Evolutionary conservation across 2,888 invertebrate species (phyloP).

Genomic region (Dasysyrphus albostriatus): DNA sequence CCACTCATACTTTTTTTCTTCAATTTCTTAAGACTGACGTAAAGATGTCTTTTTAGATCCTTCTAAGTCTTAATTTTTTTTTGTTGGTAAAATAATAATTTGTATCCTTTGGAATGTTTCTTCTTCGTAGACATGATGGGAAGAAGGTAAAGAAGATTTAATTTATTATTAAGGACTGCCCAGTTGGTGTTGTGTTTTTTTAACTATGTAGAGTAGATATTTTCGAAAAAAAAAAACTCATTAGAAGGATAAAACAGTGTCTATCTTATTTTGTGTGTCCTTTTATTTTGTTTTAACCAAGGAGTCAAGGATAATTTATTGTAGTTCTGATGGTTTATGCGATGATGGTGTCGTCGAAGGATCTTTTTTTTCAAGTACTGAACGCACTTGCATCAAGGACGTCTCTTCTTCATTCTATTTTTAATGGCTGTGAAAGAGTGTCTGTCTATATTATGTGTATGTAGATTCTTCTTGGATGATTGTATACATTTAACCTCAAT

Average conservation of each 20-base stretch:
- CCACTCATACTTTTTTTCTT: constrained; percentile 24
- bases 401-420: constrained; percentile 30
- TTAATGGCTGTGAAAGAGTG: constrained; percentile 17
- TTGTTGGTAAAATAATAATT: constrained; percentile 1
- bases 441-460: background rate
- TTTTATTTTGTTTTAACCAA: constrained; percentile 3
- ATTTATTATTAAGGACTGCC: constrained; percentile 19
- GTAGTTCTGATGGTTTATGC: background rate
- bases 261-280: background rate
- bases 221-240: constrained; percentile 9
- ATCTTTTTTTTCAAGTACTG: constrained; percentile 6
- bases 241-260: background rate
- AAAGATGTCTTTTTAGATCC: constrained; percentile 14
- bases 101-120: background rate
- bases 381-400: constrained; percentile 54
- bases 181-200: constrained; percentile 39
- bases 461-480: constrained; percentile 9
- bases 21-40: constrained; percentile 49
- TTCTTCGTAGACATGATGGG: background rate
- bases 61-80: background rate
- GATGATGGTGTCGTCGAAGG: constrained; percentile 24
- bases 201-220: no score
- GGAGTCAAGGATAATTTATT: constrained; percentile 12
- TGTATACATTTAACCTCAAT: constrained; percentile 53
- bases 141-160: background rate